Percentiles rank a stretch among this genome's conserved stretches.
phyloP scores from a whole-genome alignment of 2,797 vertebrate genomes.

The Phataginus tetradactyla region DNA sequence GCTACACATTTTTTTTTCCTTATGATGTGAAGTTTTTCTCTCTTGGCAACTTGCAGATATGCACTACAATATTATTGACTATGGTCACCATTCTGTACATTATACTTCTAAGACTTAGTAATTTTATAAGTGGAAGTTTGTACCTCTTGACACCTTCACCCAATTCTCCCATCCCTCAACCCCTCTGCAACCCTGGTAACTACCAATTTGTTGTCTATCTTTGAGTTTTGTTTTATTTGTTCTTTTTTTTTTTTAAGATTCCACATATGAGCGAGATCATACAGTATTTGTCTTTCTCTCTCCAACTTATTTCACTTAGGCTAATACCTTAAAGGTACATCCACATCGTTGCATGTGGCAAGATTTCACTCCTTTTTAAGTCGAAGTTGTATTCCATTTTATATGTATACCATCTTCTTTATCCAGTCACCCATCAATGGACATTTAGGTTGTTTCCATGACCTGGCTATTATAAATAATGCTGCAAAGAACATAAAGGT shows the following conservation, averaged over 20 bases:
- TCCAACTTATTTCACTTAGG: not conserved
- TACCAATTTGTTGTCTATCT: not conserved
- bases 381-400: not conserved
- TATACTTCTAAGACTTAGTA: not conserved
- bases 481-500: not conserved
- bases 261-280: not conserved
- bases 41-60: not conserved
- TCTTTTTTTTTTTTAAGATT: not conserved
- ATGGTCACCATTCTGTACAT: not conserved
- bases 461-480: not conserved
- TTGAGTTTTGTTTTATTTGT: not conserved
- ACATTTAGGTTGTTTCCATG: not conserved
- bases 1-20: not conserved
- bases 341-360: not conserved
- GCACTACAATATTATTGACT: not conserved
- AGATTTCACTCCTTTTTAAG: not conserved
- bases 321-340: not conserved
- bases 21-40: not conserved
- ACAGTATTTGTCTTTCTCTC: not conserved
- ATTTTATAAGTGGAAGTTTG: not conserved
- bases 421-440: not conserved
- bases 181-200: not conserved
- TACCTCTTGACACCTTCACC: not conserved
- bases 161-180: not conserved
- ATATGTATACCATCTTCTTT: not conserved